Evolutionary conservation across 2,797 vertebrate genomes (phyloP).

Genomic region (Spea hammondii): DNA sequence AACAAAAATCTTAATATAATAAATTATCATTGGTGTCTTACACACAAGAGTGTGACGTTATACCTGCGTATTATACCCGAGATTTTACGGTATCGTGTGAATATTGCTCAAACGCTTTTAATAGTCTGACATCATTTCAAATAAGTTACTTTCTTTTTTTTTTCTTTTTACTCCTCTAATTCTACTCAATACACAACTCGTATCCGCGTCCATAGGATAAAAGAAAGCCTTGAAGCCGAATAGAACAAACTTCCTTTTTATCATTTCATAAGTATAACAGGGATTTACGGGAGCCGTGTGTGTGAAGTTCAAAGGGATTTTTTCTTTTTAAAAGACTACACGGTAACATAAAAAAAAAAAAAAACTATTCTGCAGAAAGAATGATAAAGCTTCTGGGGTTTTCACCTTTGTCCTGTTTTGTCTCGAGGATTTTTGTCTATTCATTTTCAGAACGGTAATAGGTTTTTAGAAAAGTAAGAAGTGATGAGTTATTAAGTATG

Average conservation of each 20-base stretch:
- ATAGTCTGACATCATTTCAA: too few species aligned
- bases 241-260: slow-evolving; percentile 13
- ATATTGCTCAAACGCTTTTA: too few species aligned
- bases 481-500: slow-evolving; percentile 20
- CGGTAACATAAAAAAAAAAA: slow-evolving; percentile 25
- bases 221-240: not conserved
- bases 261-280: slow-evolving; percentile 23
- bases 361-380: slow-evolving; percentile 16
- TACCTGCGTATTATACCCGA: too few species aligned
- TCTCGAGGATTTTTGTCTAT: slow-evolving; percentile 7
- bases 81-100: too few species aligned
- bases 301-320: slow-evolving; percentile 22
- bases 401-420: slow-evolving; percentile 18
- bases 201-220: not conserved
- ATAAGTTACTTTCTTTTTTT: too few species aligned
- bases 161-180: not conserved
- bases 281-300: slow-evolving; percentile 21
- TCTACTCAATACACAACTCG: not conserved
- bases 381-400: slow-evolving; percentile 20
- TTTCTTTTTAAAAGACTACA: slow-evolving; percentile 19
- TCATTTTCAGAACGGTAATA: slow-evolving; percentile 1
- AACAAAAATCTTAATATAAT: too few species aligned
- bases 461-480: slow-evolving; percentile 6
- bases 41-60: too few species aligned
- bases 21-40: too few species aligned